Percentiles rank a stretch among this genome's conserved stretches.
Evolutionary conservation across 1,140 invertebrate species (phyloP).

Genomic region (Lepidurus packardi): DNA sequence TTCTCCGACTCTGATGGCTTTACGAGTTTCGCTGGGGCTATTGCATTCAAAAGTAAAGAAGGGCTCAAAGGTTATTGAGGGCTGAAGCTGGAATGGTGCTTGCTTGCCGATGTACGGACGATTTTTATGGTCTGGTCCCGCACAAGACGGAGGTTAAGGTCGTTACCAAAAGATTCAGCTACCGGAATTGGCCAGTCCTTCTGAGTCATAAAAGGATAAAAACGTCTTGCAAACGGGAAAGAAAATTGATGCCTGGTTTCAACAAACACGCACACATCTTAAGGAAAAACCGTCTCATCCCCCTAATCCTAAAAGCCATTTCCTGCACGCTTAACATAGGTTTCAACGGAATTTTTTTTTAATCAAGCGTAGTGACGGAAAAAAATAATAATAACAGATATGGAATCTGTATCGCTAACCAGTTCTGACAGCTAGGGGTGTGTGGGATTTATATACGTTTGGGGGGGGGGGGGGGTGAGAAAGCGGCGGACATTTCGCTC

Average conservation of each 20-base stretch:
- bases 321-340: background rate
- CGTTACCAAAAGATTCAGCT: conserved; percentile 21
- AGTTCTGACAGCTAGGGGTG: background rate
- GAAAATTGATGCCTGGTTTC: background rate
- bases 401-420: background rate
- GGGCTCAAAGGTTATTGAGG: background rate
- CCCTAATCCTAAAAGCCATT: background rate
- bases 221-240: background rate
- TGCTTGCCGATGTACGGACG: background rate
- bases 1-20: background rate
- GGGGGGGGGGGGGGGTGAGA: background rate
- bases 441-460: background rate
- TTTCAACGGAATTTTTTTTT: background rate
- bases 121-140: background rate
- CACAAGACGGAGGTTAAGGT: background rate
- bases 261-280: background rate
- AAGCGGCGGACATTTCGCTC: background rate
- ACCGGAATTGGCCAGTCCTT: conserved; percentile 17
- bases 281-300: background rate
- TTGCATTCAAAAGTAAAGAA: background rate
- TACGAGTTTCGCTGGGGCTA: background rate
- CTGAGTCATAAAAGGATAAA: conserved; percentile 5
- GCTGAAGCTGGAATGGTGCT: background rate
- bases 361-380: background rate
- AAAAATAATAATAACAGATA: background rate